A percentile compares a stretch with the other conserved stretches of the same genome.
Conservation (phyloP, 2,797 vertebrate species). For the Bovichtus diacanthus region DNA sequence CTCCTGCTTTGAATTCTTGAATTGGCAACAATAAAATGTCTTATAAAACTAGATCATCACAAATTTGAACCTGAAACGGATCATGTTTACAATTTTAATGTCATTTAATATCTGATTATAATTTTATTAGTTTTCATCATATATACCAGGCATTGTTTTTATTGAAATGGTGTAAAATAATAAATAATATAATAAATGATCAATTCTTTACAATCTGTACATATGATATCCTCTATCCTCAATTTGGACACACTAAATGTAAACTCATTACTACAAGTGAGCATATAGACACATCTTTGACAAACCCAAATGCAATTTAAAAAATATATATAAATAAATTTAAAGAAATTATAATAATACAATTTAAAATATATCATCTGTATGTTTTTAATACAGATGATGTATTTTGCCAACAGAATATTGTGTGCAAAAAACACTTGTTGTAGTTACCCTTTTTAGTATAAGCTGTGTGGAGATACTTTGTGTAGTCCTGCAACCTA, state of each 20-base stretch:
- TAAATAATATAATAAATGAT: too few species aligned
- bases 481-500: not conserved
- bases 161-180: not conserved
- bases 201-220: not conserved
- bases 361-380: too few species aligned
- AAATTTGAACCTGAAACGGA: not conserved
- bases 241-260: too few species aligned
- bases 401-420: not conserved
- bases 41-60: too few species aligned
- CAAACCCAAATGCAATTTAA: not conserved
- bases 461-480: not conserved
- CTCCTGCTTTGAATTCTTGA: constrained; percentile 26
- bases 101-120: not conserved
- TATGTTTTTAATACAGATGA: too few species aligned
- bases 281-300: too few species aligned
- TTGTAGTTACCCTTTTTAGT: not conserved
- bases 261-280: too few species aligned
- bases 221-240: not conserved
- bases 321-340: too few species aligned
- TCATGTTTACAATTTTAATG: not conserved
- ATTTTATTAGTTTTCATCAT: not conserved
- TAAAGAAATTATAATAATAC: too few species aligned
- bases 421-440: not conserved
- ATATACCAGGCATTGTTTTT: not conserved
- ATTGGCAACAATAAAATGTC: not conserved